Percentiles rank a stretch among this genome's conserved stretches.
Evolutionary conservation across 2,797 vertebrate genomes (phyloP).

Genomic region (Melopsittacus undulatus): DNA sequence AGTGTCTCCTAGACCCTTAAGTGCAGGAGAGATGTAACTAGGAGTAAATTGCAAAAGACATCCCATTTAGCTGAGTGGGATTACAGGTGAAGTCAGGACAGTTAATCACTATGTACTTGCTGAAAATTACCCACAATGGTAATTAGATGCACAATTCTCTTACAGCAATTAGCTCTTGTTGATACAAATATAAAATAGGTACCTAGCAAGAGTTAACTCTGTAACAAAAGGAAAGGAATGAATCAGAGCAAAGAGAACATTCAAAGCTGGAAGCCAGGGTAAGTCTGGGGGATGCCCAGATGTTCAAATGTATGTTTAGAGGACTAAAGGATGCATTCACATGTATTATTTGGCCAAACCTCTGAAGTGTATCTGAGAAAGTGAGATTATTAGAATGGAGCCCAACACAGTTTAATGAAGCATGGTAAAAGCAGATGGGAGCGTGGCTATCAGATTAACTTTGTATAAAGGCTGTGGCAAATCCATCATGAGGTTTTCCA

Average conservation of each 20-base stretch:
- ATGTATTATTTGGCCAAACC: background rate
- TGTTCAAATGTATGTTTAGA: background rate
- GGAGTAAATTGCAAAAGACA: background rate
- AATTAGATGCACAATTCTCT: background rate
- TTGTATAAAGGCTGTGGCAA: conserved; percentile 30
- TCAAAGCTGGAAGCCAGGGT: background rate
- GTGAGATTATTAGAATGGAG: background rate
- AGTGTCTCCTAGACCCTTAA: background rate
- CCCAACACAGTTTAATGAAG: conserved; percentile 15
- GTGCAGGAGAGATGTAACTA: background rate
- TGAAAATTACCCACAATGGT: conserved; percentile 8
- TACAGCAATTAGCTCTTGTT: conserved; percentile 19
- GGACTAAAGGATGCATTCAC: background rate
- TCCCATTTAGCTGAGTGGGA: background rate
- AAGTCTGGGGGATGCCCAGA: background rate
- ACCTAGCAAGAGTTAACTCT: background rate
- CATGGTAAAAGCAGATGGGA: conserved; percentile 15
- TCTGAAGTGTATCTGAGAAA: background rate
- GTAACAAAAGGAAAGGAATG: background rate
- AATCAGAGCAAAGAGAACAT: background rate
- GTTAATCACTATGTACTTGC: conserved; percentile 18
- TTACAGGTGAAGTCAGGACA: background rate
- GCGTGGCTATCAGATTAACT: conserved; percentile 13
- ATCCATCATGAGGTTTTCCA: conserved; percentile 43
- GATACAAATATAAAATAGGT: background rate